Conservation (phyloP, 2,888 invertebrate genomes). For the Mantis religiosa region DNA sequence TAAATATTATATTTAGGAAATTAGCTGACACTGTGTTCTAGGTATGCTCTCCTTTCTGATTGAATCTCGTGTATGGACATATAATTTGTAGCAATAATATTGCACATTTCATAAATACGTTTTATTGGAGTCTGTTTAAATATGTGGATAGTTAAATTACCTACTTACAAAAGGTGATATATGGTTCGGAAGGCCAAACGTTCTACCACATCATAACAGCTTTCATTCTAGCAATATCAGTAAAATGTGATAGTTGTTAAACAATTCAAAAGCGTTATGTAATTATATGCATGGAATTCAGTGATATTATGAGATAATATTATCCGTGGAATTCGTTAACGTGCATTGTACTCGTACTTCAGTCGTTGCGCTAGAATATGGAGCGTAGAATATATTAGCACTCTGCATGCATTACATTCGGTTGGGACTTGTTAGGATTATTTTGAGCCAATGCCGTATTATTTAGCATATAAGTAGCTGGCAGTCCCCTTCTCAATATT, state of each 20-base stretch:
- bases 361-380: background rate
- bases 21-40: too few species aligned
- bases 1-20: too few species aligned
- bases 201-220: too few species aligned
- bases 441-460: background rate
- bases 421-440: background rate
- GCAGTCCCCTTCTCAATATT: background rate
- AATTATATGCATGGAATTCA: background rate
- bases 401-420: background rate
- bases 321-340: background rate
- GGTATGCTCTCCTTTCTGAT: too few species aligned
- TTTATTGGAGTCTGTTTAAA: too few species aligned
- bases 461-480: background rate
- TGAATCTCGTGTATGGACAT: too few species aligned
- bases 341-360: background rate
- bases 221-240: too few species aligned
- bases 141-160: too few species aligned
- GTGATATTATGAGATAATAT: background rate
- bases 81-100: too few species aligned
- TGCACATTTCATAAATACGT: too few species aligned
- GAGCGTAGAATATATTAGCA: background rate
- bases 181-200: too few species aligned
- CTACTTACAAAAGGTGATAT: too few species aligned
- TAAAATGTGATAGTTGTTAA: background rate
- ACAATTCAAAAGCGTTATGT: background rate